A percentile compares a stretch with the other conserved stretches of the same genome.
phyloP scores from a whole-genome alignment of 1,140 invertebrate species.

The Cydia pomonella region DNA sequence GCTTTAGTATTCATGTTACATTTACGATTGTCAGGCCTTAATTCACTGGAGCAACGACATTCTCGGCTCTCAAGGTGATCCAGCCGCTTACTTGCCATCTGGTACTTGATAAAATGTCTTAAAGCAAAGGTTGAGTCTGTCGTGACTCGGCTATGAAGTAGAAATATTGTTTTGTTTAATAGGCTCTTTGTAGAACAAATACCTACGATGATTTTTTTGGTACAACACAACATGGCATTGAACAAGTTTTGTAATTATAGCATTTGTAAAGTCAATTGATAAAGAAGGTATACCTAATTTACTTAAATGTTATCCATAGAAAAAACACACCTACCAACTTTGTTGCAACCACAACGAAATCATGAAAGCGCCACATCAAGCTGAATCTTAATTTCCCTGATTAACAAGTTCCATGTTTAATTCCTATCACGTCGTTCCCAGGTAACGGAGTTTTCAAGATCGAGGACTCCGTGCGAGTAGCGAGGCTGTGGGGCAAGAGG shows the following conservation, averaged over 20 bases:
- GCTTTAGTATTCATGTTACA: constrained; percentile 18
- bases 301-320: not conserved
- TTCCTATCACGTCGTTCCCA: constrained; percentile 63
- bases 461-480: constrained; percentile 98
- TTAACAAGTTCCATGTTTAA: constrained; percentile 59
- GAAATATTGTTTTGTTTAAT: constrained; percentile 58
- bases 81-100: constrained; percentile 62
- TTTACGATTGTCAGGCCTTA: constrained; percentile 27
- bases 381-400: constrained; percentile 46
- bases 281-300: no score
- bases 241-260: not conserved
- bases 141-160: constrained; percentile 64
- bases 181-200: constrained; percentile 40
- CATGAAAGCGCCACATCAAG: constrained; percentile 34
- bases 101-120: constrained; percentile 58
- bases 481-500: constrained; percentile 96
- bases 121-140: constrained; percentile 63
- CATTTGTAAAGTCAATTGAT: not conserved
- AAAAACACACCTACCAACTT: not conserved
- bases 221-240: constrained; percentile 10
- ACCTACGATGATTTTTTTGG: constrained; percentile 33
- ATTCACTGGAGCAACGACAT: constrained; percentile 48
- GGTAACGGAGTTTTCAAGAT: constrained; percentile 98
- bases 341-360: not conserved
- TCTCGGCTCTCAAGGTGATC: constrained; percentile 66